phyloP scores from a whole-genome alignment of 2,888 invertebrate genomes.

The Cephus pulcher region DNA sequence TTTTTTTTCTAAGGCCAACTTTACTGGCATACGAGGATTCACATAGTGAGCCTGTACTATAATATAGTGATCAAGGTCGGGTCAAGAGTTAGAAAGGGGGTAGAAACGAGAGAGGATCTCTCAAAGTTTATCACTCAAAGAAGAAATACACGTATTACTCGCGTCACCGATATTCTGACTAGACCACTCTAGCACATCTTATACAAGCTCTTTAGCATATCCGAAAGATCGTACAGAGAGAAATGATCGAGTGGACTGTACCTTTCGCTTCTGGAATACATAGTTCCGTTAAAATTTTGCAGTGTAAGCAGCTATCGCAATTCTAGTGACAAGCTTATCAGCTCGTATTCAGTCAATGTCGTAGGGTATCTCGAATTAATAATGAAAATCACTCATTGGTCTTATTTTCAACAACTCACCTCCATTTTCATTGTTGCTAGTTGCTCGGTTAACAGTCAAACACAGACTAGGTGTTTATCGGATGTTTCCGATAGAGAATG shows the following conservation, averaged over 20 bases:
- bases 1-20: neutral
- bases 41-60: neutral
- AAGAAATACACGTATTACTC: neutral
- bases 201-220: neutral
- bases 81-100: neutral
- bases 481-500: constrained; percentile 16
- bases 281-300: constrained; percentile 9
- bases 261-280: constrained; percentile 5
- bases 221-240: neutral
- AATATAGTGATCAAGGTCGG: constrained; percentile 2
- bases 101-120: neutral
- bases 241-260: neutral
- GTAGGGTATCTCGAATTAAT: neutral
- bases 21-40: neutral
- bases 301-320: neutral
- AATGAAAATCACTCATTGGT: neutral
- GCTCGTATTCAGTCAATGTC: constrained; percentile 1
- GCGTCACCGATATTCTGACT: neutral
- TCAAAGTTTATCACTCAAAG: neutral
- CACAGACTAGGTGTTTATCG: constrained; percentile 19
- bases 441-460: constrained; percentile 19
- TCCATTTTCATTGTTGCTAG: constrained; percentile 53
- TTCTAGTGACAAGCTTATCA: neutral
- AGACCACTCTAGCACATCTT: neutral
- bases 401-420: constrained; percentile 41